These are phyloP conservation scores for Uloborus diversus DNA, from an alignment of 1,140 invertebrate species.

Conservation along the genomic window DNA sequence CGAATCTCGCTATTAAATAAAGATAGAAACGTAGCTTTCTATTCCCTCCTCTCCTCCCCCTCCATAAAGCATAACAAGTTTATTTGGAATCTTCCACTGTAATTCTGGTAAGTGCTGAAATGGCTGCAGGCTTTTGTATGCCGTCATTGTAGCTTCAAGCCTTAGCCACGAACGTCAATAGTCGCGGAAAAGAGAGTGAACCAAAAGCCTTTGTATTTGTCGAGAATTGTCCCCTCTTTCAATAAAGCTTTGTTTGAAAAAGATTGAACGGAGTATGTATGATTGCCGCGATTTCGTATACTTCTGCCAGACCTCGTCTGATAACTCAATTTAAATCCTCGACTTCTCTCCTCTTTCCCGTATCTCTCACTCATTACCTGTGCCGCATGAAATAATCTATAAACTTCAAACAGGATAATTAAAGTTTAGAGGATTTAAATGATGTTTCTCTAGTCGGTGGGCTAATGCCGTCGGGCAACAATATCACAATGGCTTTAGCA, in stretches of 20 bases:
- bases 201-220: background rate
- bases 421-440: no score
- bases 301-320: no score
- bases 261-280: background rate
- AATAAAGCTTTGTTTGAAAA: background rate
- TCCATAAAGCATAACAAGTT: constrained; percentile 48
- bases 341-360: no score
- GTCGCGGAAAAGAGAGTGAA: background rate
- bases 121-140: constrained; percentile 29
- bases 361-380: no score
- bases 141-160: constrained; percentile 15
- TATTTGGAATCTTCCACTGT: constrained; percentile 37
- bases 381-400: no score
- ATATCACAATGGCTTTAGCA: no score
- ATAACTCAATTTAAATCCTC: no score
- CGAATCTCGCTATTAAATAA: constrained; percentile 51
- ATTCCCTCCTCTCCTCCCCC: constrained; percentile 23
- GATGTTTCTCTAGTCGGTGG: no score
- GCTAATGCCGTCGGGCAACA: no score
- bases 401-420: no score
- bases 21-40: constrained; percentile 19
- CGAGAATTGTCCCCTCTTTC: background rate
- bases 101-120: constrained; percentile 54
- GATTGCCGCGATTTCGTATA: background rate
- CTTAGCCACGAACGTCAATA: background rate